These are phyloP conservation scores for Prochilodus magdalenae DNA, from an alignment of 2,113 vertebrate genomes.

Conservation along the genomic window DNA sequence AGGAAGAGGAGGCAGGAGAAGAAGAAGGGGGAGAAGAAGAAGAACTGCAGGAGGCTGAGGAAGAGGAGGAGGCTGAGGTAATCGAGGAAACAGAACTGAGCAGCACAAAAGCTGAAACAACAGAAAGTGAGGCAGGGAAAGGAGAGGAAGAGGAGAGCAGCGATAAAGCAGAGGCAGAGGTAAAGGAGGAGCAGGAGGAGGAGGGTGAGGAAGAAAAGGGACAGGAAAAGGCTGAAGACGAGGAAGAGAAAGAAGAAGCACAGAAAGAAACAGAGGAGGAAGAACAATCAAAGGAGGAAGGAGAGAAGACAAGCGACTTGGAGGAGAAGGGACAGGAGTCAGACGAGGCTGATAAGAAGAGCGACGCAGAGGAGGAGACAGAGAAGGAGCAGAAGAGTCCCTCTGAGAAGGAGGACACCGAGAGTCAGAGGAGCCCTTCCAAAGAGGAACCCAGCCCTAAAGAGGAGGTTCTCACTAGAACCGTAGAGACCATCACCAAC, in stretches of 20 bases:
- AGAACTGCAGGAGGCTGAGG: conserved; percentile 5
- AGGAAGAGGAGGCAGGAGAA: not conserved
- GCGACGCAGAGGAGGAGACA: not conserved
- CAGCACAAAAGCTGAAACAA: not conserved
- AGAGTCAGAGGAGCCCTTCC: not conserved
- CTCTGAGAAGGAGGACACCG: not conserved
- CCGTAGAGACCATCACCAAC: conserved; percentile 30
- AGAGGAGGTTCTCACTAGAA: conserved; percentile 27
- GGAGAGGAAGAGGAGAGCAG: not conserved
- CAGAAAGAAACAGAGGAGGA: not conserved
- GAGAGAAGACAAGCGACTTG: not conserved
- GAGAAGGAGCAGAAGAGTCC: not conserved
- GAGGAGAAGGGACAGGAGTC: not conserved
- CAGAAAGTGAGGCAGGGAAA: not conserved
- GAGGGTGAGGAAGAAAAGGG: not conserved
- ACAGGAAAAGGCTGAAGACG: conserved; percentile 5
- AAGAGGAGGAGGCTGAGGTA: not conserved
- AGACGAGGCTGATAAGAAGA: conserved; percentile 17
- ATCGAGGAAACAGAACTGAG: conserved; percentile 42
- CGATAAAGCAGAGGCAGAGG: not conserved
- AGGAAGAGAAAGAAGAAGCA: conserved; percentile 10
- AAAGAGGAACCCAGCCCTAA: conserved; percentile 19
- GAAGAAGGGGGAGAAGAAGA: not conserved
- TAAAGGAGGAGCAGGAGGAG: not conserved
- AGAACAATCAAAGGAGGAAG: not conserved